Conservation (phyloP, 2,113 vertebrate species). For the Leucosticte australis region DNA sequence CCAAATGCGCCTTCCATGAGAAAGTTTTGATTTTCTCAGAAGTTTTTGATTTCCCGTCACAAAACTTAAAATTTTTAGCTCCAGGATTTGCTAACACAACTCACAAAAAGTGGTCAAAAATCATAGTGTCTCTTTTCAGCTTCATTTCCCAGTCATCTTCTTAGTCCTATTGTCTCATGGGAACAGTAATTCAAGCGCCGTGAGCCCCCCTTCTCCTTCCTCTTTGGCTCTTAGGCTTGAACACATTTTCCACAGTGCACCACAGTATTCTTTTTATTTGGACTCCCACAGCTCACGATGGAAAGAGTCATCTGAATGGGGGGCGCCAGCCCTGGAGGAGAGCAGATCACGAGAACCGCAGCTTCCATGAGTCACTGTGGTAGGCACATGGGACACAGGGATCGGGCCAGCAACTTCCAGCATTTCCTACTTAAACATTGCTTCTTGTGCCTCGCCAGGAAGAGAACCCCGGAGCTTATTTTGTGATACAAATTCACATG, state of each 20-base stretch:
- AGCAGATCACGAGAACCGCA: slow-evolving; percentile 23
- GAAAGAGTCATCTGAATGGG: slow-evolving; percentile 39
- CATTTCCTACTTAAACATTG: neutral
- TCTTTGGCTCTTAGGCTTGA: slow-evolving; percentile 27
- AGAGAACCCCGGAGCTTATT: neutral
- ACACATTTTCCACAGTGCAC: slow-evolving; percentile 45
- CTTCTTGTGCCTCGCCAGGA: slow-evolving; percentile 21
- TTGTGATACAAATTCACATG: neutral
- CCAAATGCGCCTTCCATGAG: neutral
- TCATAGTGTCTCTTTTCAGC: neutral
- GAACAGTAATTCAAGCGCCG: slow-evolving; percentile 27
- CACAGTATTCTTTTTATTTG: slow-evolving; percentile 53
- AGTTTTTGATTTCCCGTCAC: neutral
- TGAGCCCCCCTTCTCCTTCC: slow-evolving; percentile 43
- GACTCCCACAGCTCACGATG: slow-evolving; percentile 26
- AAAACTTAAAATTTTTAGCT: slow-evolving; percentile 16
- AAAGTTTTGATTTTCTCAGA: slow-evolving; percentile 21
- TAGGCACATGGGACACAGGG: neutral
- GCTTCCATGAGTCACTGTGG: slow-evolving; percentile 43
- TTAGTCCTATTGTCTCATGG: slow-evolving; percentile 21
- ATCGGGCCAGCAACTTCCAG: neutral
- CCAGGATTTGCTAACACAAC: neutral
- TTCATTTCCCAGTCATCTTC: slow-evolving; percentile 49
- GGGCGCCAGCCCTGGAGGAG: slow-evolving; percentile 23
- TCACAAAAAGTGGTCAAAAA: neutral